phyloP scores from a whole-genome alignment of 2,113 vertebrate genomes.

The Antechinus stuartii region DNA sequence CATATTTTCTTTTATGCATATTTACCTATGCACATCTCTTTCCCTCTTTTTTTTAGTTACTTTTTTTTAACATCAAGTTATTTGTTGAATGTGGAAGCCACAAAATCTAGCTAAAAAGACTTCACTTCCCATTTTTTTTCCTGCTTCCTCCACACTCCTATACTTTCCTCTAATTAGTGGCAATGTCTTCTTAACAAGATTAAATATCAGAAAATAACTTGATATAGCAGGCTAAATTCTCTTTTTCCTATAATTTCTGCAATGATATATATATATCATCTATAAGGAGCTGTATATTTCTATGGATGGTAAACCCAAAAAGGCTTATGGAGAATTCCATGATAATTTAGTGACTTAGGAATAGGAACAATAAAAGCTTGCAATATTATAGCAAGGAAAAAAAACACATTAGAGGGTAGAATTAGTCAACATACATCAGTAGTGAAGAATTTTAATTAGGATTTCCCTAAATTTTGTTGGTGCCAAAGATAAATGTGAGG shows the following conservation, averaged over 20 bases:
- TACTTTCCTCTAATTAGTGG: not conserved
- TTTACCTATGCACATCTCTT: not conserved
- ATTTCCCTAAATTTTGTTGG: not conserved
- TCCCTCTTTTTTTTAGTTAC: not conserved
- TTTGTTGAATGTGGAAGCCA: constrained; percentile 20
- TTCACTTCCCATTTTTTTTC: not conserved
- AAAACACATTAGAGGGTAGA: not conserved
- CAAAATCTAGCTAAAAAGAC: not conserved
- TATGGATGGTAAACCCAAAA: constrained; percentile 5
- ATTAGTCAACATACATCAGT: not conserved
- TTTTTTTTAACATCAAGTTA: not conserved
- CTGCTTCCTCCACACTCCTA: not conserved
- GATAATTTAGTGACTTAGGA: not conserved
- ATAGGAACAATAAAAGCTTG: not conserved
- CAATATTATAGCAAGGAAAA: constrained; percentile 29
- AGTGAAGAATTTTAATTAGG: not conserved
- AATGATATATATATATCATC: not conserved
- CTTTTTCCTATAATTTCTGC: not conserved
- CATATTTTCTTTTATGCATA: not conserved
- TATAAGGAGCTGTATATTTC: not conserved
- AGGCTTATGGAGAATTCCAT: not conserved
- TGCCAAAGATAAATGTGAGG: not conserved
- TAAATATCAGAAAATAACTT: not conserved
- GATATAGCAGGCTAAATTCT: not conserved
- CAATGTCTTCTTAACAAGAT: not conserved